These are phyloP conservation scores for Hypsopygia costalis DNA, from an alignment of 2,888 invertebrate species.

Conservation along the genomic window DNA sequence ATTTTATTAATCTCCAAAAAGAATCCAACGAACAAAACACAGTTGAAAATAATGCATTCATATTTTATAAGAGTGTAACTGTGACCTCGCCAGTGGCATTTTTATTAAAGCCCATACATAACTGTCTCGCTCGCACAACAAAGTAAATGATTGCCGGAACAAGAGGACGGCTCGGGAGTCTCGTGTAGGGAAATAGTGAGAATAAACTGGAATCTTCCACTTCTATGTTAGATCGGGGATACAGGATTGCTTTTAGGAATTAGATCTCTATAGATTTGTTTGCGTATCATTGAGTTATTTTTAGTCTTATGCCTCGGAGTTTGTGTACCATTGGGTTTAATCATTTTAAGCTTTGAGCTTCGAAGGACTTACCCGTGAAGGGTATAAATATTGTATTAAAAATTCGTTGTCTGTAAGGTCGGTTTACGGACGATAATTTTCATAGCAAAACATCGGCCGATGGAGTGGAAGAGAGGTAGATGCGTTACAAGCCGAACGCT, in stretches of 20 bases:
- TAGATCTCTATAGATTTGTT: no score
- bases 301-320: no score
- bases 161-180: not conserved
- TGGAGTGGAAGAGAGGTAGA: no score
- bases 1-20: not conserved
- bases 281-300: no score
- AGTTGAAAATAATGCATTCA: conserved; percentile 5
- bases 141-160: conserved; percentile 39
- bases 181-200: conserved; percentile 1
- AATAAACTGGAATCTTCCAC: not conserved
- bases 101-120: conserved; percentile 43
- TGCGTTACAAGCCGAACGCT: no score
- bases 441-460: no score
- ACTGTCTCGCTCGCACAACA: conserved; percentile 36
- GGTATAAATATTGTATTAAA: no score
- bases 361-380: no score
- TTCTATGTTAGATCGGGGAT: not conserved
- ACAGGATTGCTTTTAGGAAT: not conserved
- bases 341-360: no score
- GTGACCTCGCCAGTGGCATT: conserved; percentile 28
- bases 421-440: no score
- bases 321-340: no score
- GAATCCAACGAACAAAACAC: not conserved
- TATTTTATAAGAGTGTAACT: conserved; percentile 16
- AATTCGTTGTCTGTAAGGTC: no score